Evolutionary conservation across 1,140 invertebrate species (phyloP).

Genomic region (Drosophila kepulauana): DNA sequence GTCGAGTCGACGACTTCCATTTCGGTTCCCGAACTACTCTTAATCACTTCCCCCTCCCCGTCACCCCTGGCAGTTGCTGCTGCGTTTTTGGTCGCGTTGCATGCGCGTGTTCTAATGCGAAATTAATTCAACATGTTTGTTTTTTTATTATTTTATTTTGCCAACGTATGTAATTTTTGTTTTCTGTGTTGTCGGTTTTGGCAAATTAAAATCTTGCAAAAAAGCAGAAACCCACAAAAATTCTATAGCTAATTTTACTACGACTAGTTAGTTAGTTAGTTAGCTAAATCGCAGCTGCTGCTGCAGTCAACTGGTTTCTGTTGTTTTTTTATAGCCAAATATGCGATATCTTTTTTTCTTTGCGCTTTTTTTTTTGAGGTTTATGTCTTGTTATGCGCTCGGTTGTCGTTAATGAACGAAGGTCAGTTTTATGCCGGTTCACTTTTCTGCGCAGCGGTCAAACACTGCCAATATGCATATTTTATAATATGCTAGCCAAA

Average conservation of each 20-base stretch:
- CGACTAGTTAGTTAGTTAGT: constrained; percentile 75
- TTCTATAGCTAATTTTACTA: constrained; percentile 72
- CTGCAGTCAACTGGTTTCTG: constrained; percentile 77
- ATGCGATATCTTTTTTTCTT: constrained; percentile 51
- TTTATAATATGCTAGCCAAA: background rate
- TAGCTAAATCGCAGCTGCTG: constrained; percentile 28
- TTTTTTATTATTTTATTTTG: constrained; percentile 42
- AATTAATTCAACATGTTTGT: constrained; percentile 71
- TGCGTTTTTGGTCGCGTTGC: constrained; percentile 77
- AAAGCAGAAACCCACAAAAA: constrained; percentile 59
- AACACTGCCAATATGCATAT: constrained; percentile 5
- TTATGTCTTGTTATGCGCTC: constrained; percentile 74
- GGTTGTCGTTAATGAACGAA: constrained; percentile 77
- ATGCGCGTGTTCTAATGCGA: constrained; percentile 81
- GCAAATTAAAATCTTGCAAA: constrained; percentile 38
- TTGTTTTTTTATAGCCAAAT: constrained; percentile 63
- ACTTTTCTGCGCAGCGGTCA: constrained; percentile 28
- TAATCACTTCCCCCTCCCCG: no score
- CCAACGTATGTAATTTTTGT: constrained; percentile 43
- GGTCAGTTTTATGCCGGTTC: constrained; percentile 66
- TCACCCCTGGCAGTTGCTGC: constrained; percentile 47
- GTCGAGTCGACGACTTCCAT: constrained; percentile 32
- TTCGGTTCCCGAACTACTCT: constrained; percentile 35
- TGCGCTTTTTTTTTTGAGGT: constrained; percentile 43
- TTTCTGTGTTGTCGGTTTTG: constrained; percentile 7